Evolutionary conservation across 1,140 invertebrate genomes (phyloP).

Genomic region (Drosophila miranda): DNA sequence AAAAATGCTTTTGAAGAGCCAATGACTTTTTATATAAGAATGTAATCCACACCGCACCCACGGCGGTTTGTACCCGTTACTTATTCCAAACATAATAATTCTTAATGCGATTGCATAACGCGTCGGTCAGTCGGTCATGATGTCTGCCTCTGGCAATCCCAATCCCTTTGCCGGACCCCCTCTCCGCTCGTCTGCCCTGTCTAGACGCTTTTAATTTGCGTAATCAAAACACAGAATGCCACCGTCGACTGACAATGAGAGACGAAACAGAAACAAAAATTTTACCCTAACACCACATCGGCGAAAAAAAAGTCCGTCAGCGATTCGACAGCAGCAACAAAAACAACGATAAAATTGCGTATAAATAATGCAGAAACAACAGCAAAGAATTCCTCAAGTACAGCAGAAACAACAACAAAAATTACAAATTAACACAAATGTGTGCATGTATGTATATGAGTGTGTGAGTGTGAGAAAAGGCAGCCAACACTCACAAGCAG

Average conservation of each 20-base stretch:
- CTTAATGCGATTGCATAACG: slow-evolving; percentile 25
- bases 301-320: slow-evolving; percentile 42
- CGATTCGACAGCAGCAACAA: slow-evolving; percentile 7
- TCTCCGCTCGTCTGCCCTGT: slow-evolving; percentile 30
- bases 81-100: slow-evolving; percentile 5
- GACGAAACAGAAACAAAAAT: slow-evolving; percentile 53
- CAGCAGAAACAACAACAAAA: slow-evolving; percentile 34
- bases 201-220: slow-evolving; percentile 78
- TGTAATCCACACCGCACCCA: not conserved
- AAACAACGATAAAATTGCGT: slow-evolving; percentile 45
- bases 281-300: slow-evolving; percentile 40
- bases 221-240: slow-evolving; percentile 73
- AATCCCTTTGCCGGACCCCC: slow-evolving; percentile 17
- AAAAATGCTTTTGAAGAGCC: slow-evolving; percentile 21
- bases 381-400: slow-evolving; percentile 37
- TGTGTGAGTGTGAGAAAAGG: slow-evolving; percentile 16
- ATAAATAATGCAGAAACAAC: slow-evolving; percentile 68
- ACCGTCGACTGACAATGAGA: slow-evolving; percentile 68
- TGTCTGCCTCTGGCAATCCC: not conserved
- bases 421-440: slow-evolving; percentile 63
- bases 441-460: not conserved
- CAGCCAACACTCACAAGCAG: slow-evolving; percentile 6
- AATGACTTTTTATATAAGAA: slow-evolving; percentile 8
- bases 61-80: not conserved
- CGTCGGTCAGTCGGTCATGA: slow-evolving; percentile 33